phyloP scores from a whole-genome alignment of 1,140 invertebrate species.

The Drosophila rufa region DNA sequence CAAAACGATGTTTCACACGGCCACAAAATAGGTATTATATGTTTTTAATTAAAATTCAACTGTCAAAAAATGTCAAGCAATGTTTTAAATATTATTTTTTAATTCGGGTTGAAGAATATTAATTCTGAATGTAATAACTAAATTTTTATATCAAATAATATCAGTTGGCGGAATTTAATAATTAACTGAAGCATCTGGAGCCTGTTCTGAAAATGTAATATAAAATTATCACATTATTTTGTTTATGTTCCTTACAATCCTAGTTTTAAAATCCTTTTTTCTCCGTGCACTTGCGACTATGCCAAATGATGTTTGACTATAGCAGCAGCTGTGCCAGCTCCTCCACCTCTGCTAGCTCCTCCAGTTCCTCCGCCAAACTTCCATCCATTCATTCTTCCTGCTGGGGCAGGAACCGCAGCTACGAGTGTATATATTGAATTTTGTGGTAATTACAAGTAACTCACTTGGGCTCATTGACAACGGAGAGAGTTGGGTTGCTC shows the following conservation, averaged over 20 bases:
- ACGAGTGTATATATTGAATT: conserved; percentile 73
- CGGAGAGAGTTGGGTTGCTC: not conserved
- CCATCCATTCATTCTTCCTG: conserved; percentile 5
- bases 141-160: too few species aligned
- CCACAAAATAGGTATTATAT: not conserved
- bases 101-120: too few species aligned
- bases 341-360: not conserved
- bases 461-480: conserved; percentile 69
- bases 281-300: conserved; percentile 37
- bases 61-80: too few species aligned
- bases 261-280: not conserved
- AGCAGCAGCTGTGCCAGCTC: conserved; percentile 36
- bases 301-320: conserved; percentile 79
- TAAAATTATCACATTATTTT: not conserved
- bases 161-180: too few species aligned
- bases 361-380: not conserved
- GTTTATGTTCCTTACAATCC: too few species aligned
- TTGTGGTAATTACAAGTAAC: conserved; percentile 83
- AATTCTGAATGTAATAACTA: too few species aligned
- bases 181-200: too few species aligned
- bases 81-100: not conserved
- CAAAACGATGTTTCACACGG: conserved; percentile 44
- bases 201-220: too few species aligned
- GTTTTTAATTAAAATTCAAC: not conserved
- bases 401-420: conserved; percentile 30